Evolutionary conservation across 30 jellyfish, hydroid and myxozoan genomes (phyloP), one percentile per base, ranked within the genome.

Genomic region (Rhopilema esculentum): DNA sequence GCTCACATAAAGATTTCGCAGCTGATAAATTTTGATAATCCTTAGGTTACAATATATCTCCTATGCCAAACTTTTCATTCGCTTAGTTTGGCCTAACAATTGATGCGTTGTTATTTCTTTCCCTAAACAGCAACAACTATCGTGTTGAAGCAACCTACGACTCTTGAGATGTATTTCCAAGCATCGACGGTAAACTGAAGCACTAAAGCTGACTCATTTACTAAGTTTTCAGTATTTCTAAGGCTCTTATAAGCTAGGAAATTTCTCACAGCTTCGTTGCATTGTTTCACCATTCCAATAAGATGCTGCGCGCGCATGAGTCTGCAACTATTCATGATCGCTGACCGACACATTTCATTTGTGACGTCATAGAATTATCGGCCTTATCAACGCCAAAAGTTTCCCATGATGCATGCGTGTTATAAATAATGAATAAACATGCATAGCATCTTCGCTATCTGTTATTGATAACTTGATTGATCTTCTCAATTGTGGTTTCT

Each of bases 181-280:
- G 51, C 57, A 63, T 49, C 49, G 57, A 27, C 26, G 75, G 18
- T 22, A 50, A 63, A 28, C 75, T 77, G 49, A 28, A 50, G 63
- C 49, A 19, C 74, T 57, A 29, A 57, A 22, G 75, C 88, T 77
- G 31, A 73, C 63, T 40, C 57, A 40, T 40, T 40, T 2, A 40
- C 57, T 2, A 40, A 40, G 57, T 40, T 40, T 40, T 74, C 79
- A 27, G 69, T 72, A 83, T 75, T 50, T 53, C 65, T 61, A 31
- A 63, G 71, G 53, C 48, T 21, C 48, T 69, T 48, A 57, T 64
- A 48, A 40, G 74, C 66, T 77, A 79, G 66, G 57, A 69, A 69
- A 50, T 65, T 85, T 87, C 68, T 80, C 94, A 85, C 94, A 85
- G 94, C 94, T 85, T 65, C 88, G 53, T 77, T 26, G 93, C 93